A percentile compares a stretch with the other conserved stretches of the same genome.
These are phyloP conservation scores for Heliothis peltigera DNA, from an alignment of 2,888 invertebrate species.

Conservation along the genomic window DNA sequence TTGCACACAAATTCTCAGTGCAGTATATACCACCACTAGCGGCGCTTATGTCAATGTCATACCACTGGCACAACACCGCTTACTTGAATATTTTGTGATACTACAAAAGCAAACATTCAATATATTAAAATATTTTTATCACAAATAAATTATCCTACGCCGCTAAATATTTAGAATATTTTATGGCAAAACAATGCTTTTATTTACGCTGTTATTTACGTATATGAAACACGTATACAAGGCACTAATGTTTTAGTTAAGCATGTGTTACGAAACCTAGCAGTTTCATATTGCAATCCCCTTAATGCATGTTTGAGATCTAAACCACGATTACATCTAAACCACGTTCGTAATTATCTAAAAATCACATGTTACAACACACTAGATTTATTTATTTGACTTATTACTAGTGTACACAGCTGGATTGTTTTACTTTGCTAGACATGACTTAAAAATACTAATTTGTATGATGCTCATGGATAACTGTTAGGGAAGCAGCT, in stretches of 20 bases:
- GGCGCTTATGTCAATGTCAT: slow-evolving; percentile 10
- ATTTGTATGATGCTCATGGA: slow-evolving; percentile 17
- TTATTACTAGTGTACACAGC: slow-evolving; percentile 33
- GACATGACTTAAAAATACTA: slow-evolving; percentile 25
- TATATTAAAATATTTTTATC: slow-evolving; percentile 61
- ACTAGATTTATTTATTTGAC: slow-evolving; percentile 20
- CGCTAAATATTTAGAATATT: slow-evolving; percentile 60
- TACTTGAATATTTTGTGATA: slow-evolving; percentile 23
- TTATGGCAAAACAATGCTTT: slow-evolving; percentile 61
- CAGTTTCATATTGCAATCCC: slow-evolving; percentile 48
- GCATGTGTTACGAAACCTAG: slow-evolving; percentile 23
- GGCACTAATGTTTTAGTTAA: slow-evolving; percentile 31
- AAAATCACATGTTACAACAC: slow-evolving; percentile 53
- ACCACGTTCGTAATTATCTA: slow-evolving; percentile 46
- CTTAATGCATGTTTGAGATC: slow-evolving; percentile 59
- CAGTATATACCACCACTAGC: slow-evolving; percentile 14
- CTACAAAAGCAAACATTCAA: slow-evolving; percentile 43
- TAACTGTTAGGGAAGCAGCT: slow-evolving; percentile 4
- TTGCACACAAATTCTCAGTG: slow-evolving; percentile 60
- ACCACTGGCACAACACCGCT: slow-evolving; percentile 1
- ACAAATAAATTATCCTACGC: slow-evolving; percentile 64
- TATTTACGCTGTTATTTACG: slow-evolving; percentile 47
- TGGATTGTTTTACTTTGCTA: slow-evolving; percentile 23
- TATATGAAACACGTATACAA: slow-evolving; percentile 38
- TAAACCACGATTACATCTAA: slow-evolving; percentile 55